Evolutionary conservation across 2,888 invertebrate genomes (phyloP).

Genomic region (Carabus problematicus): DNA sequence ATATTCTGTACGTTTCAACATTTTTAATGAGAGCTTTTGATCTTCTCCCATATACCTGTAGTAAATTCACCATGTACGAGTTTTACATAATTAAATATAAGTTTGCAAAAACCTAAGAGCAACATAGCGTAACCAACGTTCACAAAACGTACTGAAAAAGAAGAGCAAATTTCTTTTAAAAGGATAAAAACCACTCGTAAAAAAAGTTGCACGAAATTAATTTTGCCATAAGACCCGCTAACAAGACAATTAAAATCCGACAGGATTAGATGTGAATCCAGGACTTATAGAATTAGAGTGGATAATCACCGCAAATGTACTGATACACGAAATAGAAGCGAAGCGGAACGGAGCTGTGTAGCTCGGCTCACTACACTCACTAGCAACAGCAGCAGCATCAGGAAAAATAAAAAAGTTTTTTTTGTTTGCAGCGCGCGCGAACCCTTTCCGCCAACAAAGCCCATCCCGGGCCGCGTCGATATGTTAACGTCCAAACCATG

Average conservation of each 20-base stretch:
- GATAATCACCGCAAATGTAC: conserved; percentile 13
- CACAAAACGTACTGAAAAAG: conserved; percentile 5
- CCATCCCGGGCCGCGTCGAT: no score
- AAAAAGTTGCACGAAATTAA: conserved; percentile 24
- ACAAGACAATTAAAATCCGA: conserved; percentile 32
- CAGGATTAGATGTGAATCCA: conserved; percentile 22
- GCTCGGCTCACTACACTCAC: neutral
- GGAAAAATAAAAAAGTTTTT: neutral
- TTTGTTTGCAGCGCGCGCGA: neutral
- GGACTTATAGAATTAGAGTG: conserved; percentile 24
- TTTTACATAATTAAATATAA: conserved; percentile 12
- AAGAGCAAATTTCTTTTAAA: neutral
- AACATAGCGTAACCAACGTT: conserved; percentile 21
- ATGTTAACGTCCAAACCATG: no score
- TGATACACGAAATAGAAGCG: neutral
- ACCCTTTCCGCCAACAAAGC: no score
- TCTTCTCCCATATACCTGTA: no score
- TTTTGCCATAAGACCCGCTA: conserved; percentile 25
- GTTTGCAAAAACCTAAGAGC: conserved; percentile 1
- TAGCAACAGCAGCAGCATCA: conserved; percentile 2
- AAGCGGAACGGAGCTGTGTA: neutral
- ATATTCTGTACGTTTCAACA: no score
- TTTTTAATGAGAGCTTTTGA: no score
- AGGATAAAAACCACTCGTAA: conserved; percentile 7
- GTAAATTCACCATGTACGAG: no score